Evolutionary conservation across 2,888 invertebrate species (phyloP), one percentile per base, ranked within the genome.

Genomic region (Liposcelis brunnea): DNA sequence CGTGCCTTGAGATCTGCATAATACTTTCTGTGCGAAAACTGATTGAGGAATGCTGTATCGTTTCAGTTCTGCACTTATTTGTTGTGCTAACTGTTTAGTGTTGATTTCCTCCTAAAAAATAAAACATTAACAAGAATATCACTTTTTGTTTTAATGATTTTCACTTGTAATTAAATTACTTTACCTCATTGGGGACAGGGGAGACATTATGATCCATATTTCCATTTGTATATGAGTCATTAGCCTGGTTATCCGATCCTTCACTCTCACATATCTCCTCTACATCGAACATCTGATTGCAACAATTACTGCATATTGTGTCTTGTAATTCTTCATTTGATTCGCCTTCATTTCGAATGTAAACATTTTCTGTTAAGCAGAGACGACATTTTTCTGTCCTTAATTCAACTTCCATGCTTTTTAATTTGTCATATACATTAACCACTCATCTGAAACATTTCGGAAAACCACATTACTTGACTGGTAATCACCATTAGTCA

Each of bases 41-140:
- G 75, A 75, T 58, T 72, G 72, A 40, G 75, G 75, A 55, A 75
- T 76, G 58, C 71, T 71, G 63, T 75, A 75, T 49, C 72, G 62
- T 59, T 76, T 75, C 49, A 75, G 63, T 59, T 75, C 75, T 50
- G 72, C 70, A 55, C 71, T 70, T 52, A 75, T 75, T 54, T 71
- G 61, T 56, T 71, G 70, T 45, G 75, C 74, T 56, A 75, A 61
- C 55, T 75, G 74, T 57, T 73, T 73, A 38, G 74, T 74, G 63
- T 74, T 73, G 53, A 74, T 69, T 57, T 73, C 73, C 56, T 72
- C 72, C 40, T 40, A 21, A 40, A 40, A 40, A 35, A 6, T 7
- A 10, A 32, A 10, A n/a, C n/a, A n/a, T n/a, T n/a, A n/a, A n/a
- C n/a, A n/a, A n/a, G n/a, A n/a, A n/a, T n/a, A n/a, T n/a, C n/a